Evolutionary conservation across 1,140 invertebrate genomes (phyloP).

Genomic region (Leptoteleia sp.): DNA sequence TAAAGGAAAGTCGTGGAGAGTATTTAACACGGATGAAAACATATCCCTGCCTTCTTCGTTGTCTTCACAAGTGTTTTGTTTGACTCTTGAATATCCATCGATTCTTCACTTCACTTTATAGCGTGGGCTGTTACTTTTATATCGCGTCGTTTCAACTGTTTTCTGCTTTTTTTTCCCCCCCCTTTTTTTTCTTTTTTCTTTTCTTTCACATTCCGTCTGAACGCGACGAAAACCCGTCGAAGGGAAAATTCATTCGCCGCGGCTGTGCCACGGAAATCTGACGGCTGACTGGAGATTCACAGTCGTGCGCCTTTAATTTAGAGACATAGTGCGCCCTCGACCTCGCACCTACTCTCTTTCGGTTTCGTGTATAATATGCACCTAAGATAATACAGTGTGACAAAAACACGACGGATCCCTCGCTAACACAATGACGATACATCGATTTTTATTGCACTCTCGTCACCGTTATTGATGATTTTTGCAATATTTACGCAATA

Average conservation of each 20-base stretch:
- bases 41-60: conserved; percentile 8
- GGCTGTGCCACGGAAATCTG: conserved; percentile 73
- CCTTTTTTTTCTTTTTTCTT: conserved; percentile 11
- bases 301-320: conserved; percentile 80
- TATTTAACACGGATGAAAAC: conserved; percentile 22
- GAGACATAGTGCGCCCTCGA: conserved; percentile 77
- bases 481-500: too few species aligned
- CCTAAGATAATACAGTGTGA: conserved; percentile 52
- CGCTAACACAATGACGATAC: too few species aligned
- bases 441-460: too few species aligned
- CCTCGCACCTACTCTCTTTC: conserved; percentile 68
- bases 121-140: conserved; percentile 27
- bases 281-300: conserved; percentile 78
- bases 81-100: conserved; percentile 39
- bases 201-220: too few species aligned
- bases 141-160: conserved; percentile 5
- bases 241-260: conserved; percentile 47
- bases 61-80: conserved; percentile 35
- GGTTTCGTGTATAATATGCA: conserved; percentile 57
- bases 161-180: conserved; percentile 10
- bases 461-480: too few species aligned
- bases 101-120: conserved; percentile 13
- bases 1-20: not conserved
- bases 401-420: too few species aligned
- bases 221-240: conserved; percentile 15